Conservation (phyloP, 1,140 invertebrate species). For the Leguminivora glycinivorella region DNA sequence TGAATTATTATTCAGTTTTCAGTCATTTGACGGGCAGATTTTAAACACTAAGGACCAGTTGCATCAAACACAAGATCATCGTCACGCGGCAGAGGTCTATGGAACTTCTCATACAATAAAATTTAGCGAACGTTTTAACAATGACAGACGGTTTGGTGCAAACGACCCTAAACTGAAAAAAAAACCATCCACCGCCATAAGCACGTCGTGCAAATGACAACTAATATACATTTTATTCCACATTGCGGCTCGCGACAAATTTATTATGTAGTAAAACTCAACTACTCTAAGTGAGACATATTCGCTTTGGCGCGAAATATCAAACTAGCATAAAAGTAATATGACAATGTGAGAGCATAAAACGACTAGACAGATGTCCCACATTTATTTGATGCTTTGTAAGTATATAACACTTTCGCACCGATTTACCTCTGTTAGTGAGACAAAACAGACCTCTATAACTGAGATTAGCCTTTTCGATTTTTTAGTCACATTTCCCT, state of each 20-base stretch:
- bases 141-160: too few species aligned
- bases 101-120: too few species aligned
- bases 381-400: background rate
- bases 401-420: too few species aligned
- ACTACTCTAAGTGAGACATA: constrained; percentile 23
- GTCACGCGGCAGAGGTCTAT: too few species aligned
- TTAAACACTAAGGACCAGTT: too few species aligned
- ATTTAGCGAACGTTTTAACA: too few species aligned
- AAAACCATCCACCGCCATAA: background rate
- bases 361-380: background rate
- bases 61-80: too few species aligned
- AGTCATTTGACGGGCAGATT: background rate
- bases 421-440: too few species aligned
- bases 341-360: constrained; percentile 11
- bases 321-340: constrained; percentile 6
- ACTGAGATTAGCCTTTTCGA: too few species aligned
- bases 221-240: constrained; percentile 26
- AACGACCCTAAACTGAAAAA: background rate
- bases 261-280: constrained; percentile 16
- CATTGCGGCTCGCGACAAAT: constrained; percentile 11
- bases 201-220: constrained; percentile 11
- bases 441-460: too few species aligned
- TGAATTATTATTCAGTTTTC: too few species aligned
- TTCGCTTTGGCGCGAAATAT: constrained; percentile 15
- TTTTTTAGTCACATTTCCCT: too few species aligned